Percentiles rank a stretch among this genome's conserved stretches.
Evolutionary conservation across 1,140 invertebrate species (phyloP).

Genomic region (Rhizoglyphus robini): DNA sequence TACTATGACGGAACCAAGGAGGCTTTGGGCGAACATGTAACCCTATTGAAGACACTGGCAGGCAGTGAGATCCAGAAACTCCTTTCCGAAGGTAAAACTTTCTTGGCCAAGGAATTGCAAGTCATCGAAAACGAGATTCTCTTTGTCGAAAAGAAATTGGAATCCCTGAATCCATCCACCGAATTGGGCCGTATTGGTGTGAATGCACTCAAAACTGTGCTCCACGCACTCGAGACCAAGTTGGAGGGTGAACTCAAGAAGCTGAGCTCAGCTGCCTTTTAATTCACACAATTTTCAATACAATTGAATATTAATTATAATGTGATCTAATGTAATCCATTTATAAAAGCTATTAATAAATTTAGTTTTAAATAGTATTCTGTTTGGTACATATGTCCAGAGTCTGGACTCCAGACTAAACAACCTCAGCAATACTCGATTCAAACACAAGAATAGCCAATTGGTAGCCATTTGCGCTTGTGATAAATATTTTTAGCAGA

Average conservation of each 20-base stretch:
- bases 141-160: not conserved
- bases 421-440: too few species aligned
- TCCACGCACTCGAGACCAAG: not conserved
- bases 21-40: not conserved
- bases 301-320: too few species aligned
- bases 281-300: too few species aligned
- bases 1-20: not conserved
- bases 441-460: too few species aligned
- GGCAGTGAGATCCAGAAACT: not conserved
- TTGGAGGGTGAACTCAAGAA: slow-evolving; percentile 1
- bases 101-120: not conserved
- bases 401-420: too few species aligned
- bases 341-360: too few species aligned
- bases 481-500: too few species aligned
- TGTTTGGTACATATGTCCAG: too few species aligned
- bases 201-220: not conserved
- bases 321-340: too few species aligned
- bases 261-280: not conserved
- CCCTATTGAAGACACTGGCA: not conserved
- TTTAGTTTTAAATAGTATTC: too few species aligned
- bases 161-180: not conserved
- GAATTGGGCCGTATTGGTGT: too few species aligned
- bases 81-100: not conserved
- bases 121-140: not conserved
- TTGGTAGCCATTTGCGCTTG: too few species aligned